These are phyloP conservation scores for Parazoanthus swiftii DNA, from an alignment of 92 coral and sea anemone species.

Conservation along the genomic window DNA sequence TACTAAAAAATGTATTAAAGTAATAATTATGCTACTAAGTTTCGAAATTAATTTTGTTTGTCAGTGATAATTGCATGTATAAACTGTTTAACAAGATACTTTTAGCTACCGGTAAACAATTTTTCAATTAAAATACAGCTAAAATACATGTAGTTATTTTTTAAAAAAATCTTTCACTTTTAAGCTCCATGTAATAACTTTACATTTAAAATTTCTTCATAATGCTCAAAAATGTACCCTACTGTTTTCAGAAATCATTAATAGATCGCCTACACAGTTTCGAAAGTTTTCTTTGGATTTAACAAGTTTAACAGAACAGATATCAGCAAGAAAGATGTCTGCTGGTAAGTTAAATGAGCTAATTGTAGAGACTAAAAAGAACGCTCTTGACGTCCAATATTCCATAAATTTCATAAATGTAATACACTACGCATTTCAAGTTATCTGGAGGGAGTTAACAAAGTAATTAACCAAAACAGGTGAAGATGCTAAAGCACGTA, in stretches of 20 bases:
- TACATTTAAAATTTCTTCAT: not conserved
- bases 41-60: not conserved
- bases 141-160: no score
- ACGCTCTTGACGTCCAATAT: not conserved
- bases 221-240: not conserved
- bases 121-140: no score
- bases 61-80: not conserved
- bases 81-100: no score
- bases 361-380: not conserved
- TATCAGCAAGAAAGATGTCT: conserved; percentile 13
- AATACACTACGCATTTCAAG: not conserved
- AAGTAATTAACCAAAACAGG: no score
- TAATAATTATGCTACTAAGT: not conserved
- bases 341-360: conserved; percentile 14
- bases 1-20: not conserved
- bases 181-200: not conserved
- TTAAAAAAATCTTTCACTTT: no score
- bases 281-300: conserved; percentile 39
- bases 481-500: no score
- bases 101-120: no score
- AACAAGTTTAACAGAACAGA: conserved; percentile 32
- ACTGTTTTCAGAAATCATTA: conserved; percentile 35
- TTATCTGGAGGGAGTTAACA: not conserved
- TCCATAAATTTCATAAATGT: no score
- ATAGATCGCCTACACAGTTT: conserved; percentile 1